Percentiles rank a stretch among this genome's conserved stretches.
phyloP scores from a whole-genome alignment of 1,140 invertebrate species.

The Heliothis virescens region DNA sequence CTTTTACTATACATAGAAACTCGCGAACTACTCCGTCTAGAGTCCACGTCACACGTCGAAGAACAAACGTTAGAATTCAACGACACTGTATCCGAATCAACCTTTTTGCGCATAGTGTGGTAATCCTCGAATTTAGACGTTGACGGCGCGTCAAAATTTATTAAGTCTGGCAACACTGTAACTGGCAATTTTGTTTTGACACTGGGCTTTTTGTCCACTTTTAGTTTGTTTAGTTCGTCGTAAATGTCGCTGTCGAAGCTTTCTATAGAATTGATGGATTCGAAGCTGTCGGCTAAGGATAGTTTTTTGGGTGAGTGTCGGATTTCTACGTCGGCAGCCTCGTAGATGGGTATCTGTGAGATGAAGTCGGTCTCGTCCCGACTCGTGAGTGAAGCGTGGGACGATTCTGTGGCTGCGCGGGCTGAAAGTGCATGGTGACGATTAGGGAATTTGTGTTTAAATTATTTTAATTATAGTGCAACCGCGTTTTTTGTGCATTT shows the following conservation, averaged over 20 bases:
- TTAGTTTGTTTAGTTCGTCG: conserved; percentile 72
- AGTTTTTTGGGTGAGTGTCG: conserved; percentile 64
- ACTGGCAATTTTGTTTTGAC: conserved; percentile 67
- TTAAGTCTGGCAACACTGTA: conserved; percentile 78
- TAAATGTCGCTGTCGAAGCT: conserved; percentile 73
- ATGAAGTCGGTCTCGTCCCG: conserved; percentile 65
- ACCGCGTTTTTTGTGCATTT: no score
- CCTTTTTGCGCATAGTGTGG: conserved; percentile 63
- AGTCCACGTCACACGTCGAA: conserved; percentile 52
- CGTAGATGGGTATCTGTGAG: conserved; percentile 80
- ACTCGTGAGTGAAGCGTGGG: conserved; percentile 7
- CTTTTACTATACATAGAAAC: conserved; percentile 63
- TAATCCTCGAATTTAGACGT: conserved; percentile 76
- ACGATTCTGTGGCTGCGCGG: conserved; percentile 39
- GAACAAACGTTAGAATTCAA: conserved; percentile 53
- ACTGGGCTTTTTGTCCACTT: conserved; percentile 65
- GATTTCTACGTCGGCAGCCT: conserved; percentile 75
- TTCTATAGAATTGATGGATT: conserved; percentile 73
- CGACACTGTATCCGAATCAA: conserved; percentile 52
- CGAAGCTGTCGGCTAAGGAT: conserved; percentile 67
- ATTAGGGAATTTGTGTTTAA: neutral
- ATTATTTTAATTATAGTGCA: no score
- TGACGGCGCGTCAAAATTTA: conserved; percentile 76
- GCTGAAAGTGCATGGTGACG: conserved; percentile 53
- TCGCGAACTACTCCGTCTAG: conserved; percentile 59